A percentile compares a stretch with the other conserved stretches of the same genome.
Conservation (phyloP, 1,140 invertebrate genomes). For the Eupeodes corollae region DNA sequence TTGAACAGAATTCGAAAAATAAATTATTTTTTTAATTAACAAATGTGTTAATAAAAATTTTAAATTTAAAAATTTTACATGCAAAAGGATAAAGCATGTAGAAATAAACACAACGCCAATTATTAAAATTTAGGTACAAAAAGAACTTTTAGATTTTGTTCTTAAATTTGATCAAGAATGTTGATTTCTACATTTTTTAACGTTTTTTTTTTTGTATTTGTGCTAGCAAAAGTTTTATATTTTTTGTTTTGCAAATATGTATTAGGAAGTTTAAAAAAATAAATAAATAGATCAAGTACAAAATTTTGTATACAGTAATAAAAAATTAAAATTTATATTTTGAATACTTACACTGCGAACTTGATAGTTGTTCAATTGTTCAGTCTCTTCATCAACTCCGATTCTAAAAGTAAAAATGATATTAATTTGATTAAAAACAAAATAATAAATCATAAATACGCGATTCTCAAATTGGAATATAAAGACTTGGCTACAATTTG, state of each 20-base stretch:
- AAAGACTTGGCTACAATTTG: too few relatives aligned
- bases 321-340: too few relatives aligned
- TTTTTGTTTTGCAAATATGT: not conserved
- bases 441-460: too few relatives aligned
- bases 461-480: too few relatives aligned
- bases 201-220: not conserved
- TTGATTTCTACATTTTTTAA: too few relatives aligned
- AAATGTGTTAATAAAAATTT: not conserved
- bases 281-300: too few relatives aligned
- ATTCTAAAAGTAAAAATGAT: slow-evolving; percentile 55
- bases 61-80: not conserved
- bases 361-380: slow-evolving; percentile 61
- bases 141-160: not conserved
- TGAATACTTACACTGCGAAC: slow-evolving; percentile 73
- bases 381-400: slow-evolving; percentile 81
- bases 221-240: not conserved
- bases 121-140: not conserved
- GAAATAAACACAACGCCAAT: not conserved
- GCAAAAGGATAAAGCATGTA: not conserved
- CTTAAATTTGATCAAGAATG: too few relatives aligned
- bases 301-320: too few relatives aligned
- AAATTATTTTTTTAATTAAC: slow-evolving; percentile 1
- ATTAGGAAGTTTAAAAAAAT: too few relatives aligned
- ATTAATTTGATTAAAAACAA: too few relatives aligned
- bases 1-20: slow-evolving; percentile 6